Evolutionary conservation across 2,797 vertebrate genomes (phyloP).

Genomic region (Chloroceryle amazona): DNA sequence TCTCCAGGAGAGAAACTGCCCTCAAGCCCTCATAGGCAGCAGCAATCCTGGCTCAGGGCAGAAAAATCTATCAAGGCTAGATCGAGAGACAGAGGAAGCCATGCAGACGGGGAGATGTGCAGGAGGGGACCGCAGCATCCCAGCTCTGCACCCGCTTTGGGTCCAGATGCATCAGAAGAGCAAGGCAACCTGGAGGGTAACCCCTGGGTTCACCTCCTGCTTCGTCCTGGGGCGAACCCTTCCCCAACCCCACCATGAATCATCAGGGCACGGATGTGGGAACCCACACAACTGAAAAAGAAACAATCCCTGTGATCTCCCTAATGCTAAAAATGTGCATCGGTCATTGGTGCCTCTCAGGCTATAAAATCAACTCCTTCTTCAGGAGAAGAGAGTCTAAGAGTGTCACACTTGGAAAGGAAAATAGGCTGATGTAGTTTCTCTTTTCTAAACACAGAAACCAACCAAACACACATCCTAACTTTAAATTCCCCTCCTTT

Average conservation of each 20-base stretch:
- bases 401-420: neutral
- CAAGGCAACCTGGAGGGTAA: too few relatives aligned
- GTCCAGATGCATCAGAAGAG: neutral
- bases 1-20: neutral
- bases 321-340: neutral
- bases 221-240: rapidly evolving
- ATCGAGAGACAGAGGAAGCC: neutral
- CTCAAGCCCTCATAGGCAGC: neutral
- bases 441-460: slow-evolving; percentile 54
- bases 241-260: neutral
- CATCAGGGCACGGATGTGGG: neutral
- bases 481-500: slow-evolving; percentile 14
- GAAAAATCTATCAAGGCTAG: neutral
- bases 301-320: neutral
- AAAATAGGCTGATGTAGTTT: slow-evolving; percentile 42
- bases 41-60: neutral
- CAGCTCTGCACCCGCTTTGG: neutral
- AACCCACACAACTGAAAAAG: neutral
- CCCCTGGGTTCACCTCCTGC: neutral
- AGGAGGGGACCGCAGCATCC: neutral
- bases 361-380: slow-evolving; percentile 25
- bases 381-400: neutral
- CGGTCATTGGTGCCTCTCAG: neutral
- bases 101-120: rapidly evolving
- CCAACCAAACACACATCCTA: slow-evolving; percentile 13